A percentile compares a stretch with the other conserved stretches of the same genome.
Evolutionary conservation across 1,140 invertebrate genomes (phyloP).

Genomic region (Anthonomus grandis): DNA sequence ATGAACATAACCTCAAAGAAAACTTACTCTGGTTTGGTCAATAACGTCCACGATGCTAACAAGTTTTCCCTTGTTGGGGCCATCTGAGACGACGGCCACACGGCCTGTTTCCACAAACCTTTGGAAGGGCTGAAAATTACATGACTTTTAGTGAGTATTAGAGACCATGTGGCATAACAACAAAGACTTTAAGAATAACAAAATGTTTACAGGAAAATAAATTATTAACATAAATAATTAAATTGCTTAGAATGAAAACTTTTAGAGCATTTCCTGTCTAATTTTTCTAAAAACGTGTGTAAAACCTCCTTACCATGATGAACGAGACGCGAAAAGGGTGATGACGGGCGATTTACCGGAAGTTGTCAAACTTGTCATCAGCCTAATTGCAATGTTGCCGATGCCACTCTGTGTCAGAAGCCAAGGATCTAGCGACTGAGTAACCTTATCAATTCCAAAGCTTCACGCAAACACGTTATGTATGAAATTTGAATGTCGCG

Average conservation of each 20-base stretch:
- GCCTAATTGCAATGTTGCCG: too few species aligned
- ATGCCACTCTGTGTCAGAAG: too few species aligned
- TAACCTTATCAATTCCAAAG: too few species aligned
- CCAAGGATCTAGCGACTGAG: too few species aligned
- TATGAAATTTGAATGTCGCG: too few species aligned
- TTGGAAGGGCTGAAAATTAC: conserved; percentile 73
- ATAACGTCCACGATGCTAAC: conserved; percentile 94
- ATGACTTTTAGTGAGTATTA: not conserved
- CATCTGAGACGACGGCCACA: conserved; percentile 89
- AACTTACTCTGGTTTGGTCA: conserved; percentile 90
- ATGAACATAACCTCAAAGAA: conserved; percentile 17
- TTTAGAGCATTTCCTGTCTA: not conserved
- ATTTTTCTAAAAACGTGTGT: not conserved
- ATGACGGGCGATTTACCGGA: conserved; percentile 1
- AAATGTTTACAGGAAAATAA: not conserved
- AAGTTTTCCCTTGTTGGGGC: conserved; percentile 85
- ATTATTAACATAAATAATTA: not conserved
- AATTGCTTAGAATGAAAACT: not conserved
- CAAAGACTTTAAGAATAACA: not conserved
- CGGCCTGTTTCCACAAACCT: conserved; percentile 96
- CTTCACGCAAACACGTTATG: too few species aligned
- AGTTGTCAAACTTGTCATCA: conserved; percentile 12
- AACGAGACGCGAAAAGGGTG: conserved; percentile 8
- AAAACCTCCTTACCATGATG: conserved; percentile 18
- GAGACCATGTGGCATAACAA: conserved; percentile 1